phyloP scores from a whole-genome alignment of 2,888 invertebrate genomes.

The Standfussiana lucernea region DNA sequence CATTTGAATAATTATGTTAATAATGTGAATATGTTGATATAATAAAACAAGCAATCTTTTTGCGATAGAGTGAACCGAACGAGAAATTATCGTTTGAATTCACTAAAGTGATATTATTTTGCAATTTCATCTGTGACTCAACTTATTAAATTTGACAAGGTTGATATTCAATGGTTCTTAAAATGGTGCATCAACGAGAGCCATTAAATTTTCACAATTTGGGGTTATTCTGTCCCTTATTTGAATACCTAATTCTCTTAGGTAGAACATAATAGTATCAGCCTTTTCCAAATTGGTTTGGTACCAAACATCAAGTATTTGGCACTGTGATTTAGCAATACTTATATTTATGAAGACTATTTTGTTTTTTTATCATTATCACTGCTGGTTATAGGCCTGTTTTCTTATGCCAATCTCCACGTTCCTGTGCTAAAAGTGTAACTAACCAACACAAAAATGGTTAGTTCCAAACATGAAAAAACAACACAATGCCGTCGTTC shows the following conservation, averaged over 20 bases:
- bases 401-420: not conserved
- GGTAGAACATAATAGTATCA: not conserved
- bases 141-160: not conserved
- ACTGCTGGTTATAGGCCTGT: not conserved
- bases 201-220: too few relatives aligned
- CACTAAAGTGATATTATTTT: not conserved
- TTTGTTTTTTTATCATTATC: not conserved
- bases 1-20: constrained; percentile 3
- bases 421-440: not conserved
- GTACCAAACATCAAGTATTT: not conserved
- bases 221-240: too few relatives aligned
- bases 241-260: not conserved
- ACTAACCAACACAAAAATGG: not conserved
- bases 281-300: not conserved
- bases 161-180: not conserved
- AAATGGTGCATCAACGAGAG: not conserved
- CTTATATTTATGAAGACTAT: not conserved
- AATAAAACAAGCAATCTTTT: constrained; percentile 28
- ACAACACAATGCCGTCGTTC: constrained; percentile 18
- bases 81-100: not conserved
- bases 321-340: not conserved
- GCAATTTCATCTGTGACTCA: not conserved
- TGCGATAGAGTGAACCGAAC: constrained; percentile 1
- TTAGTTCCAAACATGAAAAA: constrained; percentile 20
- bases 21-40: constrained; percentile 16